Percentiles rank a stretch among this genome's conserved stretches.
Conservation (phyloP, 1,140 invertebrate genomes). For the Drosophila subobscura region DNA sequence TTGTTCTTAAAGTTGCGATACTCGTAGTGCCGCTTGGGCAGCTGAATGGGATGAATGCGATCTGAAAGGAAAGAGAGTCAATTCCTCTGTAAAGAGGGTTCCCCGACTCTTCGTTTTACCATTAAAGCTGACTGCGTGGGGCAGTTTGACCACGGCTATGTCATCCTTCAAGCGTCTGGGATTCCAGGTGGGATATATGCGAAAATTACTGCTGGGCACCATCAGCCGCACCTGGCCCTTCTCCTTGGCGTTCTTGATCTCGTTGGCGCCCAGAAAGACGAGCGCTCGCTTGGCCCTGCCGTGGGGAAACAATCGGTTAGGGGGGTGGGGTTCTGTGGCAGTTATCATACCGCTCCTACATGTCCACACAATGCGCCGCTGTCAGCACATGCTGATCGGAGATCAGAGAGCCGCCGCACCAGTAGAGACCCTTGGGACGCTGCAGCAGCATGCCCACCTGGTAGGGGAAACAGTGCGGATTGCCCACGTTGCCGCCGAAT, state of each 20-base stretch:
- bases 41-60: constrained; percentile 83
- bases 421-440: constrained; percentile 77
- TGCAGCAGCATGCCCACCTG: constrained; percentile 82
- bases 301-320: neutral
- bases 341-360: constrained; percentile 41
- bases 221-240: constrained; percentile 75
- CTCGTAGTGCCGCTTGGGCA: constrained; percentile 83
- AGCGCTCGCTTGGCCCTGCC: constrained; percentile 74
- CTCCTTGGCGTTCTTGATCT: constrained; percentile 83
- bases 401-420: constrained; percentile 87
- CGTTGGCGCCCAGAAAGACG: constrained; percentile 84
- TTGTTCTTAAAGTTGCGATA: constrained; percentile 82
- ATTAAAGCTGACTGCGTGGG: constrained; percentile 83
- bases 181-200: constrained; percentile 84
- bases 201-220: constrained; percentile 81
- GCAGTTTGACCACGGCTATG: constrained; percentile 85
- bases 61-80: constrained; percentile 73
- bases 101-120: constrained; percentile 55
- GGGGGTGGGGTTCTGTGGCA: neutral
- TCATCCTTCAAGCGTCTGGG: constrained; percentile 84
- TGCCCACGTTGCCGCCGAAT: constrained; percentile 81
- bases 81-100: neutral
- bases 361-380: constrained; percentile 86
- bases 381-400: constrained; percentile 85
- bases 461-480: constrained; percentile 78